phyloP scores from a whole-genome alignment of 2,113 vertebrate genomes.

The Cyphomyrus discorhynchus region DNA sequence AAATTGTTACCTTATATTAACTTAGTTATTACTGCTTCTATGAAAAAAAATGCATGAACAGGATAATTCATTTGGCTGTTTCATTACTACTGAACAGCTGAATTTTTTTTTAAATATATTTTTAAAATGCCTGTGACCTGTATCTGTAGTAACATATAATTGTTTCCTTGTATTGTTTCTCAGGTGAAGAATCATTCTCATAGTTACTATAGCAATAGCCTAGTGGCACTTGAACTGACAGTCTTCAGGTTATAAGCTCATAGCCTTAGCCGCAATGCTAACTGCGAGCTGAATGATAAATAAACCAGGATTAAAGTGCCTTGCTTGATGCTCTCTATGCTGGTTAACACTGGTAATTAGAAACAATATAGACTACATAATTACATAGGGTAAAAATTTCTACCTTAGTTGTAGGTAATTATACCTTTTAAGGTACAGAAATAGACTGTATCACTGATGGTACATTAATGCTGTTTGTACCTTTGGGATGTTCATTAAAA shows the following conservation, averaged over 20 bases:
- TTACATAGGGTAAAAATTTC: background rate
- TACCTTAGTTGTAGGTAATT: too few relatives aligned
- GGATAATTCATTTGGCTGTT: background rate
- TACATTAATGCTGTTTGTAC: background rate
- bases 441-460: background rate
- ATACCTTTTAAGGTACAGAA: too few relatives aligned
- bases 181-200: background rate
- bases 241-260: background rate
- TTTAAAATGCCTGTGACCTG: background rate
- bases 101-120: background rate
- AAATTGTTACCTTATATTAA: background rate
- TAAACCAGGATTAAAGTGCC: background rate
- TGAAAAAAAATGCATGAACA: background rate
- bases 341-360: background rate
- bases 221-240: background rate
- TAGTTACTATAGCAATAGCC: background rate
- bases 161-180: background rate
- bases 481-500: too few relatives aligned
- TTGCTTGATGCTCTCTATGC: background rate
- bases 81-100: background rate
- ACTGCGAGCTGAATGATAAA: background rate
- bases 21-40: background rate
- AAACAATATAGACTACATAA: background rate
- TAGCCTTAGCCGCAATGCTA: background rate
- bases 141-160: background rate